Conservation (phyloP, 2,797 vertebrate genomes). For the Rhinatrema bivittatum region DNA sequence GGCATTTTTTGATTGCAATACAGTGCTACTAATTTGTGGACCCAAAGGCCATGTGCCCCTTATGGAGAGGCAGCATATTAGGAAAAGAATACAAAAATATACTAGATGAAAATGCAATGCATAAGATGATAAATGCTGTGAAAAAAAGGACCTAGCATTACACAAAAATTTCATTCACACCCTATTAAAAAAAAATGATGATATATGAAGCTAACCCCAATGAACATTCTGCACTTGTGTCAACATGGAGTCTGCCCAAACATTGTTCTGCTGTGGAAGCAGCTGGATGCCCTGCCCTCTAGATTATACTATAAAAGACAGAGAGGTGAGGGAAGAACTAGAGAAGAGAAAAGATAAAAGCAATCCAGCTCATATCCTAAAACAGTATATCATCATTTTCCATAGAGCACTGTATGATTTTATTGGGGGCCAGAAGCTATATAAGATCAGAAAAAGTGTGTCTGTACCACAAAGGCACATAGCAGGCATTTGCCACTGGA, state of each 20-base stretch:
- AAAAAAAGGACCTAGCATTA: no score
- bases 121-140: no score
- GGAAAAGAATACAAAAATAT: no score
- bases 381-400: fast-evolving
- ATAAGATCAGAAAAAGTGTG: not conserved
- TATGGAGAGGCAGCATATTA: no score
- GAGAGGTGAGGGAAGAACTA: not conserved
- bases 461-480: not conserved
- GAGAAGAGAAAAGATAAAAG: not conserved
- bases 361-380: not conserved
- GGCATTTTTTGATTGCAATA: no score
- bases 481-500: not conserved
- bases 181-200: not conserved
- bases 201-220: conserved; percentile 11
- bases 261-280: conserved; percentile 39
- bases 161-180: not conserved
- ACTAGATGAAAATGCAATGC: no score
- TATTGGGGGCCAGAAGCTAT: no score
- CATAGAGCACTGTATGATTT: fast-evolving
- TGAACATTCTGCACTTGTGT: conserved; percentile 20
- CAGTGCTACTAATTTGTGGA: no score
- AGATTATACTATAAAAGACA: conserved; percentile 1
- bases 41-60: no score
- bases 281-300: conserved; percentile 41
- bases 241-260: conserved; percentile 31